Evolutionary conservation across 1,140 invertebrate genomes (phyloP), one percentile per base, ranked within the genome.

Genomic region (Aphaenogaster floridana): DNA sequence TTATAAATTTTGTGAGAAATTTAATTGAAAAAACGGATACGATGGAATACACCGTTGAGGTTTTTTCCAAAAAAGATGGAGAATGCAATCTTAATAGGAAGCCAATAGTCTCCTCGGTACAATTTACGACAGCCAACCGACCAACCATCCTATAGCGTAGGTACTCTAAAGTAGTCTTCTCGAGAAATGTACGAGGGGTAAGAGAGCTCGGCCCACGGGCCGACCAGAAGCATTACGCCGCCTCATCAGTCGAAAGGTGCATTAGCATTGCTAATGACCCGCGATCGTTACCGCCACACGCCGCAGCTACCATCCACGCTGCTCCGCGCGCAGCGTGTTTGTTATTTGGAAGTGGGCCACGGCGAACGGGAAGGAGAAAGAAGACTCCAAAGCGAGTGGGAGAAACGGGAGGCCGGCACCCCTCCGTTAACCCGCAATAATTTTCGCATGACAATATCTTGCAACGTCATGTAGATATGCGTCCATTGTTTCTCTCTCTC

Each of bases 261-360:
- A 94, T 94, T 94, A 93, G 94, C 94, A 94, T 92, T 94, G 93
- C 93, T 94, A 94, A 94, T 94, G 91, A 94, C 92, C 52, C 64
- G 39, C 90, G 91, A 92, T 94, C 93, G 92, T 94, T 94, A 93
- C 93, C 90, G 87, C 89, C 92, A 93, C 88, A 92, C 93, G 92
- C 89, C 77, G 59, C 66, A 72, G 68, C 50, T 45, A 66, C 74
- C 61, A 76, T 90, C 88, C 59, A 72, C 77, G 63, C 28, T 50
- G 63, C 50, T 42, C 78, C 39, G 59, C 50, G 59, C 61, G 79
- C 64, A 8, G 11, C 57, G 48, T 79, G 72, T 91, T 91, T 81
- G 87, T 90, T 90, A 89, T 86, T 86, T 42, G 83, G 79, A 89
- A 89, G 86, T 89, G 69, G 77, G 84, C 83, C 61, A 89, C 63